A percentile compares a stretch with the other conserved stretches of the same genome.
These are phyloP conservation scores for Drosophila subpulchrella DNA, from an alignment of 1,140 invertebrate genomes.

Conservation along the genomic window DNA sequence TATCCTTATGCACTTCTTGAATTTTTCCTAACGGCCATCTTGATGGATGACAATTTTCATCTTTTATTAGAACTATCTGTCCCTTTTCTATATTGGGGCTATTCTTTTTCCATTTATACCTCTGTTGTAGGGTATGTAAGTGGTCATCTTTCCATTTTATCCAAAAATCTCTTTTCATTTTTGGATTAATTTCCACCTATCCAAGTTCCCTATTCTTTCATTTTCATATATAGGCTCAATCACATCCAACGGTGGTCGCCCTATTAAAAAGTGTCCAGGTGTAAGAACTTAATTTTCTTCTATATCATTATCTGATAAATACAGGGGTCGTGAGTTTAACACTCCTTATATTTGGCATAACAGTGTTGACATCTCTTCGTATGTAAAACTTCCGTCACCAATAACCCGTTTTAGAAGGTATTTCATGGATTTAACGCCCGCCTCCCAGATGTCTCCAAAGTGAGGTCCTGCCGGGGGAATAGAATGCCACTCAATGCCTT, in stretches of 20 bases:
- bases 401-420: slow-evolving; percentile 7
- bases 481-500: slow-evolving; percentile 10
- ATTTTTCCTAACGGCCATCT: slow-evolving; percentile 4
- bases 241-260: too few species aligned
- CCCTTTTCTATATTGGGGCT: too few species aligned
- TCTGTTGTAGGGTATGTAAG: too few species aligned
- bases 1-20: background rate
- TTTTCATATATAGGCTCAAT: too few species aligned
- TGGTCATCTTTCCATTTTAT: too few species aligned
- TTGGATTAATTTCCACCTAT: too few species aligned
- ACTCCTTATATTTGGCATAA: background rate
- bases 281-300: background rate
- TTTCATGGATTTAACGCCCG: slow-evolving; percentile 20
- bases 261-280: background rate
- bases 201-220: too few species aligned
- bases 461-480: slow-evolving; percentile 5
- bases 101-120: too few species aligned
- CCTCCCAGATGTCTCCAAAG: slow-evolving; percentile 3
- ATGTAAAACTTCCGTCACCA: background rate
- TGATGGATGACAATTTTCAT: background rate
- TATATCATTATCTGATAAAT: background rate
- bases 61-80: too few species aligned
- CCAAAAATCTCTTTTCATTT: too few species aligned
- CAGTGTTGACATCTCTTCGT: background rate
- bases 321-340: background rate